Evolutionary conservation across 2,113 vertebrate genomes (phyloP).

Genomic region (Pheucticus melanocephalus): DNA sequence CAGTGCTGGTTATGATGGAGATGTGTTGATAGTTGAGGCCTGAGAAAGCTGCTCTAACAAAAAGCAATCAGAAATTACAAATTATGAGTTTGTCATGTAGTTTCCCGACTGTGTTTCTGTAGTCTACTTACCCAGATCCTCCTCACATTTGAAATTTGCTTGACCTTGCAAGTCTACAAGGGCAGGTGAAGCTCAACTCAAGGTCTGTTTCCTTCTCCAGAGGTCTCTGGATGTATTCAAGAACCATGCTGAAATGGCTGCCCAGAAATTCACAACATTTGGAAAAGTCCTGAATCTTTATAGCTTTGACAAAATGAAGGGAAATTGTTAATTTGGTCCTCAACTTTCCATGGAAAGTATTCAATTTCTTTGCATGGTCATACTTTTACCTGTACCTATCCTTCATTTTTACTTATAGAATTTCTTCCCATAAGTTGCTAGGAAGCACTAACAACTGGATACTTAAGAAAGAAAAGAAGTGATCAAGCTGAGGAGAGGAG

Average conservation of each 20-base stretch:
- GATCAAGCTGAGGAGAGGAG: background rate
- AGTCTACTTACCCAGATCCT: background rate
- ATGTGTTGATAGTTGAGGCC: background rate
- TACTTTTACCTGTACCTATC: background rate
- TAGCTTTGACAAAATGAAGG: background rate
- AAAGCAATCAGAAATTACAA: background rate
- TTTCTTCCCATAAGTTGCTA: background rate
- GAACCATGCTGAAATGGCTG: background rate
- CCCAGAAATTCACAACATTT: background rate
- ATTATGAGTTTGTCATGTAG: background rate
- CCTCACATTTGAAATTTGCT: background rate
- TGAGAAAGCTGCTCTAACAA: background rate
- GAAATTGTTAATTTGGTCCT: slow-evolving; percentile 10
- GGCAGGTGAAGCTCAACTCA: rapidly evolving
- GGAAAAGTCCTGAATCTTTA: background rate
- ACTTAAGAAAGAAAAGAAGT: background rate
- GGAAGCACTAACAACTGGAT: background rate
- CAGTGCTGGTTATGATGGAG: background rate
- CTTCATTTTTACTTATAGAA: background rate
- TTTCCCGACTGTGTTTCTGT: background rate
- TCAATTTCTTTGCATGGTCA: background rate
- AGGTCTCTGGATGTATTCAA: background rate
- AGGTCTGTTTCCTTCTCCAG: background rate
- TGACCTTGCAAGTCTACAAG: background rate
- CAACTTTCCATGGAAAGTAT: background rate